Conservation (phyloP, 2,113 vertebrate species). For the Cyrtonyx montezumae region DNA sequence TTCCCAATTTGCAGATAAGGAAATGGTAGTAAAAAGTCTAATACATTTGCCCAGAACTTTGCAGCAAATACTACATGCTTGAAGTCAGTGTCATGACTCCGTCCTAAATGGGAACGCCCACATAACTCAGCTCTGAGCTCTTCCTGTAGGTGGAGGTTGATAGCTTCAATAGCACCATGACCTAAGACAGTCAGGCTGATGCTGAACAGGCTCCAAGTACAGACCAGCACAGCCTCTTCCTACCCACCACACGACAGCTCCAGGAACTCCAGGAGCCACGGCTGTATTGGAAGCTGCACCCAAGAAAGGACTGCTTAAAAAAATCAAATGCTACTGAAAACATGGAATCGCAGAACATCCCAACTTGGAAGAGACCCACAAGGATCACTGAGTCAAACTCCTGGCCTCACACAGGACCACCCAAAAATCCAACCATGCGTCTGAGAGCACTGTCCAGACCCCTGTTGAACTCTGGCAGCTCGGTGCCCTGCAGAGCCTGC, state of each 20-base stretch:
- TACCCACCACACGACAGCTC: background rate
- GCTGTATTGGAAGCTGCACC: background rate
- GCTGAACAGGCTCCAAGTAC: background rate
- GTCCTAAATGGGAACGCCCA: background rate
- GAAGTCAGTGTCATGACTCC: background rate
- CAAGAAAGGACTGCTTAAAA: background rate
- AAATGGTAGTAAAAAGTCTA: background rate
- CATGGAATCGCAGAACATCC: too few relatives aligned
- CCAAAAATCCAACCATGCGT: too few relatives aligned
- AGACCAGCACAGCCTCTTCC: background rate
- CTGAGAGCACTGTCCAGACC: too few relatives aligned
- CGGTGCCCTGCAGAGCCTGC: too few relatives aligned
- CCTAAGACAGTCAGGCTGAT: background rate
- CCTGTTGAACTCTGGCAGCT: too few relatives aligned
- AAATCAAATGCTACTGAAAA: background rate
- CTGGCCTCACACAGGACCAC: too few relatives aligned
- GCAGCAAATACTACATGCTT: background rate
- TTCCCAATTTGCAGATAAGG: background rate
- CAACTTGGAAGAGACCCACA: too few relatives aligned
- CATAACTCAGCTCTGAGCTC: background rate
- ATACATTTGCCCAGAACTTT: background rate
- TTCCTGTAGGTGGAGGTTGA: background rate
- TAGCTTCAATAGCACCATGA: background rate
- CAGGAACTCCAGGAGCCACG: background rate
- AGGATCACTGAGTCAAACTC: too few relatives aligned